phyloP scores from a whole-genome alignment of 2,113 vertebrate genomes.

The Sorex fumeus region DNA sequence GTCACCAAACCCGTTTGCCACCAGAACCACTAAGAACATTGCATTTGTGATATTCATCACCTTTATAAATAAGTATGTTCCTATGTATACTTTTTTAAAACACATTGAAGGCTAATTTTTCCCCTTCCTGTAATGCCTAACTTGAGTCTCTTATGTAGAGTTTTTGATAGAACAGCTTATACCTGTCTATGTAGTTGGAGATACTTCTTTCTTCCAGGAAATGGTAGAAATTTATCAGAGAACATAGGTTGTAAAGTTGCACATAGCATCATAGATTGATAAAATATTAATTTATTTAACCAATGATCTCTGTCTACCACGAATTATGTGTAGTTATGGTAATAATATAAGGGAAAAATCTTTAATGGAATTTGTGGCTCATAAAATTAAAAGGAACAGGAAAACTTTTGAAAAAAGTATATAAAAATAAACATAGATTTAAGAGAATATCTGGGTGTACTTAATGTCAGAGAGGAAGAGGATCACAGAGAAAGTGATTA shows the following conservation, averaged over 20 bases:
- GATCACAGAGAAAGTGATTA: fast-evolving
- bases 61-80: not conserved
- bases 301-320: not conserved
- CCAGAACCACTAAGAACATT: not conserved
- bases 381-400: not conserved
- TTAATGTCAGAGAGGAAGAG: fast-evolving
- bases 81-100: not conserved
- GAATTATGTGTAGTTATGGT: fast-evolving
- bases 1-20: not conserved
- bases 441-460: fast-evolving
- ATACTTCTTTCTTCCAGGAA: too few relatives aligned
- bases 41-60: not conserved
- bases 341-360: too few relatives aligned
- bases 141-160: too few relatives aligned
- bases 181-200: too few relatives aligned
- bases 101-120: not conserved
- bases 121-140: too few relatives aligned
- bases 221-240: too few relatives aligned
- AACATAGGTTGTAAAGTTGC: not conserved
- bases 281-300: not conserved
- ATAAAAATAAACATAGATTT: fast-evolving
- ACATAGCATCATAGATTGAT: not conserved
- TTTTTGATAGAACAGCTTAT: too few relatives aligned
- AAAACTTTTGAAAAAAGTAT: not conserved
- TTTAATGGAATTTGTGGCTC: fast-evolving